Evolutionary conservation across 2,888 invertebrate genomes (phyloP).

Genomic region (Dryocosmus kuriphilus): DNA sequence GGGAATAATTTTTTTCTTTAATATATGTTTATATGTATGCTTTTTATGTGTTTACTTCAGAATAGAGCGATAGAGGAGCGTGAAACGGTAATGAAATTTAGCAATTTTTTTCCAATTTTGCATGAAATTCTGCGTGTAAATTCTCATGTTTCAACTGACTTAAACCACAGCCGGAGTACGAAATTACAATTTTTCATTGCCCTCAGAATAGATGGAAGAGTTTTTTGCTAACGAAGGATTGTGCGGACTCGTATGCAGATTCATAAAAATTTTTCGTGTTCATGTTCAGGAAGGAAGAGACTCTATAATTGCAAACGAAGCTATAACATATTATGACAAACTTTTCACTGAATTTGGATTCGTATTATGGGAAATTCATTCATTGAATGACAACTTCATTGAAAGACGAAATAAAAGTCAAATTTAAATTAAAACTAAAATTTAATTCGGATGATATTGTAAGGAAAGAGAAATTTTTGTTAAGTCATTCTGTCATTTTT

Average conservation of each 20-base stretch:
- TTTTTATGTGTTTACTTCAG: neutral
- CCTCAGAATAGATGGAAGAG: neutral
- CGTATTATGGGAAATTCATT: neutral
- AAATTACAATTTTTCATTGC: slow-evolving; percentile 24
- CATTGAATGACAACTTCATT: neutral
- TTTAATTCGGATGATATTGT: neutral
- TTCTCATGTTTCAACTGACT: slow-evolving; percentile 6
- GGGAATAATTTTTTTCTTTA: neutral
- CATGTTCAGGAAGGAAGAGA: slow-evolving; percentile 5
- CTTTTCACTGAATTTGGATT: neutral
- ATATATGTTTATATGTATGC: neutral
- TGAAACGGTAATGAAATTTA: neutral
- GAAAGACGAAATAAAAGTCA: neutral
- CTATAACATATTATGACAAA: neutral
- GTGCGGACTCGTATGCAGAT: slow-evolving; percentile 19
- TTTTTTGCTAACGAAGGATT: slow-evolving; percentile 34
- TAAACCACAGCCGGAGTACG: slow-evolving; percentile 1
- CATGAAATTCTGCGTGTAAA: neutral
- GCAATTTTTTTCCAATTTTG: neutral
- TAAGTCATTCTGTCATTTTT: too few relatives aligned
- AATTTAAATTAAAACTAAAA: neutral
- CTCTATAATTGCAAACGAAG: slow-evolving; percentile 16
- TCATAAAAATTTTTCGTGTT: slow-evolving; percentile 17
- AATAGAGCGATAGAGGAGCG: neutral
- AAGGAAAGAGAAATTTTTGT: too few relatives aligned